Conservation (phyloP, 1,140 invertebrate species). For the Anoplophora glabripennis region DNA sequence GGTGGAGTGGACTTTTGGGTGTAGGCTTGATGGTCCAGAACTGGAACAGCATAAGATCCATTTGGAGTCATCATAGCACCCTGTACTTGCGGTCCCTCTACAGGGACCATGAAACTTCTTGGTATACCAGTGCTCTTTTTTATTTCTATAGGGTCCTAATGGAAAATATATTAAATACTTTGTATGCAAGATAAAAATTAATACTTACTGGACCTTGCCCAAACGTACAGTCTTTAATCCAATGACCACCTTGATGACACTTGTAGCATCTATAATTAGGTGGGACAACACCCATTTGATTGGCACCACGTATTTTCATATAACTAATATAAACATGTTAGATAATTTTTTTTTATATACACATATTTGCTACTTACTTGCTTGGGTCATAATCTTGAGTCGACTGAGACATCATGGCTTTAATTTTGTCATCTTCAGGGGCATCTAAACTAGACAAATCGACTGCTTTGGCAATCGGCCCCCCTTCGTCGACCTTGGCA, state of each 20-base stretch:
- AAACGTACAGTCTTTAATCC: constrained; percentile 91
- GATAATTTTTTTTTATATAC: neutral
- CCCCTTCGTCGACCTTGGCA: constrained; percentile 56
- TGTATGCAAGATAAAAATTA: neutral
- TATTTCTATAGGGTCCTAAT: constrained; percentile 70
- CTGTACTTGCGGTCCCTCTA: constrained; percentile 82
- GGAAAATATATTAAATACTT: constrained; percentile 19
- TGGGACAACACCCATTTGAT: constrained; percentile 85
- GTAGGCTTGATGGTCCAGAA: constrained; percentile 81
- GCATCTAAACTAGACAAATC: constrained; percentile 88
- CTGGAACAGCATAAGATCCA: constrained; percentile 87
- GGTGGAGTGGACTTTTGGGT: constrained; percentile 53
- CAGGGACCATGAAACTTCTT: constrained; percentile 90
- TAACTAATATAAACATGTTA: constrained; percentile 61
- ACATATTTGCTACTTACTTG: constrained; percentile 66
- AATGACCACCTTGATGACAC: constrained; percentile 90
- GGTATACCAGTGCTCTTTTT: constrained; percentile 97
- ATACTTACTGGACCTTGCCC: constrained; percentile 57
- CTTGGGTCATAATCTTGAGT: constrained; percentile 95
- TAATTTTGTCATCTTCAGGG: constrained; percentile 95
- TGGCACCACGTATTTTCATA: constrained; percentile 79
- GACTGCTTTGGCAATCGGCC: constrained; percentile 57
- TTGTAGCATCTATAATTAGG: constrained; percentile 88
- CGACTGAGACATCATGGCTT: constrained; percentile 94
- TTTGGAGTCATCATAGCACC: constrained; percentile 92